phyloP scores from a whole-genome alignment of 2,113 vertebrate species.

The Romanogobio albipinnatus region DNA sequence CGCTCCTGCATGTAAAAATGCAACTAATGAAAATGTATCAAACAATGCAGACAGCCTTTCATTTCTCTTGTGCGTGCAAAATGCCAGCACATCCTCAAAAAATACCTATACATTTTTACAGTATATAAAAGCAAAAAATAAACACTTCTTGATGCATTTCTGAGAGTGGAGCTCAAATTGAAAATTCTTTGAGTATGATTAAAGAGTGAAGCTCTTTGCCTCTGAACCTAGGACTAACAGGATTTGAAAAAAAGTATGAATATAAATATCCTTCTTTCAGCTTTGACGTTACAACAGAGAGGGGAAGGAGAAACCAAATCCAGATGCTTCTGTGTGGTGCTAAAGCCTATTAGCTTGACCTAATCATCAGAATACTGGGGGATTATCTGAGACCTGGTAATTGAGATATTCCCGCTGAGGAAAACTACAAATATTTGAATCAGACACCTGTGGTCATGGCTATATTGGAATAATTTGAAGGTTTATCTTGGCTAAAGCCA shows the following conservation, averaged over 20 bases:
- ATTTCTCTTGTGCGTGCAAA: neutral
- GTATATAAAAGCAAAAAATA: neutral
- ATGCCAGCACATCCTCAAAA: neutral
- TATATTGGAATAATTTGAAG: neutral
- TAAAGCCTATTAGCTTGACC: conserved; percentile 48
- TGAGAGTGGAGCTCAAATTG: conserved; percentile 14
- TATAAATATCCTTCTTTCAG: conserved; percentile 21
- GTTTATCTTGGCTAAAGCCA: neutral
- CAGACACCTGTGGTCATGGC: neutral
- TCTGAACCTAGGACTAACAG: conserved; percentile 45
- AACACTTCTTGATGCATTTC: neutral
- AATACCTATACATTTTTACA: neutral
- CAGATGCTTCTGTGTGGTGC: conserved; percentile 32
- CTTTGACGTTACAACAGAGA: neutral
- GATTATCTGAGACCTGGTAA: conserved; percentile 40
- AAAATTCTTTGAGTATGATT: conserved; percentile 28
- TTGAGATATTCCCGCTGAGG: conserved; percentile 59
- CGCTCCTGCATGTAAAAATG: neutral
- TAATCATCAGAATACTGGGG: conserved; percentile 41
- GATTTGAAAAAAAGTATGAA: conserved; percentile 46
- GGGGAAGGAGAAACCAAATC: conserved; percentile 13
- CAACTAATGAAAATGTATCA: too few species aligned
- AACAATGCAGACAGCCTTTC: neutral
- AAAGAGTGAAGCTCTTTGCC: conserved; percentile 26
- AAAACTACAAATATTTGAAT: conserved; percentile 24